phyloP scores from a whole-genome alignment of 1,140 invertebrate genomes.

The Aphelinus atriplicis region DNA sequence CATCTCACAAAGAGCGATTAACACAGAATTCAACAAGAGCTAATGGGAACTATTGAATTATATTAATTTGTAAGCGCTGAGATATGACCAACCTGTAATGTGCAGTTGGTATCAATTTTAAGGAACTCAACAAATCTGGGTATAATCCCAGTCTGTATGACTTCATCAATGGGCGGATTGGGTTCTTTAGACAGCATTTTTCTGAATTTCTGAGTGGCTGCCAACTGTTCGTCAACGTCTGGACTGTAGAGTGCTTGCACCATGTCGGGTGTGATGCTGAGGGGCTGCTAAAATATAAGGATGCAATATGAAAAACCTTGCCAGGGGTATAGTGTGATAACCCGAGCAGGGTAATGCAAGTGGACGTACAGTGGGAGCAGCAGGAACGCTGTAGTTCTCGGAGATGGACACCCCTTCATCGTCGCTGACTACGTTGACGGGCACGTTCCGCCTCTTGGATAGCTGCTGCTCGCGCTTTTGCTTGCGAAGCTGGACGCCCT shows the following conservation, averaged over 20 bases:
- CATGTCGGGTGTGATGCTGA: slow-evolving; percentile 81
- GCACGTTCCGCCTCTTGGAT: slow-evolving; percentile 91
- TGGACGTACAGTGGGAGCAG: slow-evolving; percentile 49
- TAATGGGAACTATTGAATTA: no score
- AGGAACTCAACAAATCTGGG: slow-evolving; percentile 96
- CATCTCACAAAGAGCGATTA: background rate
- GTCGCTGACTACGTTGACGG: slow-evolving; percentile 65
- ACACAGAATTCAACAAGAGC: no score
- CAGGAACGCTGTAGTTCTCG: slow-evolving; percentile 53
- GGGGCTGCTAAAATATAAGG: slow-evolving; percentile 50
- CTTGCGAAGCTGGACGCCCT: slow-evolving; percentile 94
- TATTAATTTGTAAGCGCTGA: background rate
- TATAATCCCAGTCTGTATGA: slow-evolving; percentile 96
- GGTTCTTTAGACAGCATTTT: slow-evolving; percentile 95
- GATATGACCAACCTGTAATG: slow-evolving; percentile 76
- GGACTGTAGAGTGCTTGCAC: slow-evolving; percentile 84
- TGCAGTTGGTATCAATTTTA: slow-evolving; percentile 82
- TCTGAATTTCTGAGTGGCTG: slow-evolving; percentile 93
- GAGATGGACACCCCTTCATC: slow-evolving; percentile 60
- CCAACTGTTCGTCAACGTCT: slow-evolving; percentile 82
- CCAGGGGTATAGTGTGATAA: no score
- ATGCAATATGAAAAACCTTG: no score
- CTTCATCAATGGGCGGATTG: slow-evolving; percentile 98
- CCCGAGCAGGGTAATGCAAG: no score
- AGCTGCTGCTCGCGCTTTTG: slow-evolving; percentile 94